Conservation (phyloP, 2,888 invertebrate species). For the Drosophila kokeensis region DNA sequence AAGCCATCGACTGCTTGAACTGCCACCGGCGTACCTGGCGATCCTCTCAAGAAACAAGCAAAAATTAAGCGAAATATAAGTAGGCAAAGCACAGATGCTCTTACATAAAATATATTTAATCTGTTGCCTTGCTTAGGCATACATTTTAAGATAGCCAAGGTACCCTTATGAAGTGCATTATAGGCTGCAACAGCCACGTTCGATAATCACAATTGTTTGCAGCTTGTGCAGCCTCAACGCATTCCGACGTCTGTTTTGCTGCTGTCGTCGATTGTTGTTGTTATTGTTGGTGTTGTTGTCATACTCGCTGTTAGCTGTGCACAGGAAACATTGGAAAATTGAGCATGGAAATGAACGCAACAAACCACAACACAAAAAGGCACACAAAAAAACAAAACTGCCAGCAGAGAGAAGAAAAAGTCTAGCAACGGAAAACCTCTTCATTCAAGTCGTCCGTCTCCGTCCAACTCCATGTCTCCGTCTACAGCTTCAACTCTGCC, state of each 20-base stretch:
- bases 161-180: conserved; percentile 24
- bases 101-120: neutral
- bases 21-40: conserved; percentile 61
- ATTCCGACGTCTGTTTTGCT: conserved; percentile 60
- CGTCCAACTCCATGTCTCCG: conserved; percentile 11
- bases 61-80: neutral
- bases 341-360: conserved; percentile 78
- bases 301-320: conserved; percentile 59
- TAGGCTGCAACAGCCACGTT: conserved; percentile 51
- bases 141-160: neutral
- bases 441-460: conserved; percentile 67
- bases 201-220: conserved; percentile 82
- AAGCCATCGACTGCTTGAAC: conserved; percentile 59
- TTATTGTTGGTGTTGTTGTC: conserved; percentile 34
- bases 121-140: neutral
- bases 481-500: conserved; percentile 20
- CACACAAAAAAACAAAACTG: conserved; percentile 20
- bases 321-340: conserved; percentile 81
- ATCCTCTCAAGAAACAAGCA: conserved; percentile 49
- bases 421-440: conserved; percentile 77
- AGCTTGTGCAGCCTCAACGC: conserved; percentile 77
- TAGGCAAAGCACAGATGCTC: conserved; percentile 20
- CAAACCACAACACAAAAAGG: conserved; percentile 20
- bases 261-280: conserved; percentile 44
- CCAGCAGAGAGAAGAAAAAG: conserved; percentile 47